Percentiles rank a stretch among this genome's conserved stretches.
Evolutionary conservation across 2,888 invertebrate genomes (phyloP).

Genomic region (Hydrotaea cyrtoneurina): DNA sequence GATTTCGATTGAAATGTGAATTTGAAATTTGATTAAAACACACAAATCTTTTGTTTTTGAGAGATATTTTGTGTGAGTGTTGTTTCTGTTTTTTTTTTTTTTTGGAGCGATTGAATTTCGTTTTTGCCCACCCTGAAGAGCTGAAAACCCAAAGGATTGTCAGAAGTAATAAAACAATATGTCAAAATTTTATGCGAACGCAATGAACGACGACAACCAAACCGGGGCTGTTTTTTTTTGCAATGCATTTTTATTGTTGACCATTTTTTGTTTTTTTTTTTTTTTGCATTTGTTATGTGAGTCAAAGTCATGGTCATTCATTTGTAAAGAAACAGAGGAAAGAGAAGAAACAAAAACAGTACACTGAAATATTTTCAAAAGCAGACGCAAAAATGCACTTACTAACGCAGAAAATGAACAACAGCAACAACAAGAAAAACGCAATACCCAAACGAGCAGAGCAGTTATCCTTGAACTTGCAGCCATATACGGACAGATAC

Average conservation of each 20-base stretch:
- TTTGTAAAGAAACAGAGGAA: conserved; percentile 48
- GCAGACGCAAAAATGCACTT: conserved; percentile 55
- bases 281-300: conserved; percentile 33
- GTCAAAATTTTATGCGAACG: too few species aligned
- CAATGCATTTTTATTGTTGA: background rate
- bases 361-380: conserved; percentile 11
- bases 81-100: background rate
- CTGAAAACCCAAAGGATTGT: too few species aligned
- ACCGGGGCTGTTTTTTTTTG: background rate
- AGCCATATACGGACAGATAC: conserved; percentile 3
- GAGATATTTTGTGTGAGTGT: background rate
- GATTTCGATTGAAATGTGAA: conserved; percentile 17
- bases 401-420: conserved; percentile 40
- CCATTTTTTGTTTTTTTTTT: background rate
- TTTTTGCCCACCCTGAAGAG: too few species aligned
- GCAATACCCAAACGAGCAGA: conserved; percentile 46
- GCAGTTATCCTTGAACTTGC: conserved; percentile 69
- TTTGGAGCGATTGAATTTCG: too few species aligned
- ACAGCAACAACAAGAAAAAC: background rate
- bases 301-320: conserved; percentile 67
- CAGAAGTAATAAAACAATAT: background rate
- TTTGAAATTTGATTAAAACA: background rate
- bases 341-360: conserved; percentile 8
- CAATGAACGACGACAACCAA: too few species aligned
- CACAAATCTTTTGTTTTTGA: background rate